Evolutionary conservation across 1,140 invertebrate species (phyloP), one percentile per base, ranked within the genome.

Genomic region (Drosophila watanabei): DNA sequence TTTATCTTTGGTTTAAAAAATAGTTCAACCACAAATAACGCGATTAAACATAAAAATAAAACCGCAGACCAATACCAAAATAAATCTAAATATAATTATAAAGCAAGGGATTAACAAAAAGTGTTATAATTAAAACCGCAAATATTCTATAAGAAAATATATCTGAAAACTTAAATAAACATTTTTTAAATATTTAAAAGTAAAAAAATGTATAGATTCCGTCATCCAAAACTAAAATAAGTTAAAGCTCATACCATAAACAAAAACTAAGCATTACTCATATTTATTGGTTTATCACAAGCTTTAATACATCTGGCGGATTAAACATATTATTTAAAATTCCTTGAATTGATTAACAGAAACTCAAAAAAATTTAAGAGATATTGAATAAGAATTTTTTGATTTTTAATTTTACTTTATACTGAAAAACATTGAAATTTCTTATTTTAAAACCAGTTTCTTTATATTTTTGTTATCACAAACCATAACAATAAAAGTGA

Each of bases 21-120:
- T 6, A 6, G 2, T 56, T 37, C 6, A 37, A 6, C 8, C 8
- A 37, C 2, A 1, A 56, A 20, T 6, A 56, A 9, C 2, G 13
- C 33, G 18, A 57, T 37, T 24, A 57, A 54, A 35, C 4, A 39
- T 10, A 24, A 41, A n/a, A 41, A n/a, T 4, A 13, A 57, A 58
- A 58, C 56, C 56, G 56, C 56, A 58, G 16, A n/a, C 7, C n/a
- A 33, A 18, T 16, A 20, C 14, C 18, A 11, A 37, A 57, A 16
- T 1, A 24, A 57, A 10, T 18, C 18, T 10, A 16, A 2, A 57
- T 14, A 37, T 24, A 54, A n/a, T 7, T 4, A 7, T 13, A 30
- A 11, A 18, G 5, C 9, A 32, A 48, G 9, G 7, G 1, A 48
- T 24, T 14, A 8, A 24, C 24, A 24, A 3, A 24, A 24, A 24